Evolutionary conservation across 2,888 invertebrate genomes (phyloP).

Genomic region (Tholera decimalis): DNA sequence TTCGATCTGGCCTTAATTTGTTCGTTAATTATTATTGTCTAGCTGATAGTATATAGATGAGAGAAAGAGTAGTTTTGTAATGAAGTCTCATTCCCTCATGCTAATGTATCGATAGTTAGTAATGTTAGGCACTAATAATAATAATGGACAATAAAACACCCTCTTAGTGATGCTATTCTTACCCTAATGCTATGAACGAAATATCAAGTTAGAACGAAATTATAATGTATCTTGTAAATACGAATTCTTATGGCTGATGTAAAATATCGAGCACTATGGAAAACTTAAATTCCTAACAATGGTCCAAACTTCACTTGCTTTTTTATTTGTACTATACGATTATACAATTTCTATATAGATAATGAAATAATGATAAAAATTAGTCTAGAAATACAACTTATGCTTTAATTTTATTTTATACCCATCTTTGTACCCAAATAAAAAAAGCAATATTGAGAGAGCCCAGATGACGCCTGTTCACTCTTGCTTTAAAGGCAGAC

Average conservation of each 20-base stretch:
- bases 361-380: conserved; percentile 80
- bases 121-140: conserved; percentile 83
- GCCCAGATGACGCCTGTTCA: too few species aligned
- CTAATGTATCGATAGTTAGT: conserved; percentile 77
- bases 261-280: conserved; percentile 88
- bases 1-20: conserved; percentile 79
- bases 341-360: conserved; percentile 90
- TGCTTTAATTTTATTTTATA: conserved; percentile 90
- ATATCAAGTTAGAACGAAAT: conserved; percentile 84
- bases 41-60: conserved; percentile 73
- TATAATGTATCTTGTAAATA: conserved; percentile 87
- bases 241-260: conserved; percentile 86
- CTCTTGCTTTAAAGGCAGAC: too few species aligned
- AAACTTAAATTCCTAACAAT: conserved; percentile 90
- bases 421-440: conserved; percentile 91
- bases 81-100: conserved; percentile 70
- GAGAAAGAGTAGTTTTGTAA: conserved; percentile 68
- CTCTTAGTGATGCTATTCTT: conserved; percentile 89
- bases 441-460: conserved; percentile 91
- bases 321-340: conserved; percentile 90
- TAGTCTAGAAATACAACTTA: conserved; percentile 86
- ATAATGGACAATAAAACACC: conserved; percentile 89
- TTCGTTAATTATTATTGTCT: conserved; percentile 71
- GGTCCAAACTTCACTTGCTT: conserved; percentile 91
- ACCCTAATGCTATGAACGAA: conserved; percentile 84